phyloP scores from a whole-genome alignment of 1,140 invertebrate species.

The Aphidius gifuensis region DNA sequence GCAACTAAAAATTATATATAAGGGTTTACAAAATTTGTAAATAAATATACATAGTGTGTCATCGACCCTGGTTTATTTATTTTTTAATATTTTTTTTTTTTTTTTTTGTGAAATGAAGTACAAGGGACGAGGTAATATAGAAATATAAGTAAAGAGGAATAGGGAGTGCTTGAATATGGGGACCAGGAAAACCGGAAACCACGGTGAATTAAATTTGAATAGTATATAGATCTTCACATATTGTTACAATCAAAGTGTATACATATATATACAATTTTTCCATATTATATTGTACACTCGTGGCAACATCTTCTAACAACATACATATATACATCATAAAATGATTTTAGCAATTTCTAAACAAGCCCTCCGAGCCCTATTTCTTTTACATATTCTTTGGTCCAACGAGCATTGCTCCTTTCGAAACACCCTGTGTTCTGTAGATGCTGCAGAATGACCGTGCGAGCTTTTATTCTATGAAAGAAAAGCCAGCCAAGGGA shows the following conservation, averaged over 20 bases:
- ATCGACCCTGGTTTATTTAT: too few relatives aligned
- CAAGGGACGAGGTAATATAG: conserved; percentile 3
- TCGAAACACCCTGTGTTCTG: conserved; percentile 28
- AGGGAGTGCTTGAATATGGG: conserved; percentile 27
- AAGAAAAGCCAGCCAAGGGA: conserved; percentile 19
- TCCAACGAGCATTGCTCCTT: conserved; percentile 18
- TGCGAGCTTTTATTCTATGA: conserved; percentile 7
- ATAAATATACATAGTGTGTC: too few relatives aligned
- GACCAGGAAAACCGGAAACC: conserved; percentile 47
- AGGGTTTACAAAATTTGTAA: too few relatives aligned
- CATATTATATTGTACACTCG: conserved; percentile 5
- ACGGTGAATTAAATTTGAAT: conserved; percentile 40
- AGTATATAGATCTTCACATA: conserved; percentile 26
- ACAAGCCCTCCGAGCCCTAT: conserved; percentile 2
- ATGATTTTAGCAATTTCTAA: neutral
- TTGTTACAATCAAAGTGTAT: conserved; percentile 24
- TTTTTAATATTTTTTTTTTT: too few relatives aligned
- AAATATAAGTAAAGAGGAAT: neutral
- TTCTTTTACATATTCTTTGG: conserved; percentile 20
- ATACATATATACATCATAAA: neutral
- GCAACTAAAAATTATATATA: too few relatives aligned
- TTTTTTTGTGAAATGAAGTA: neutral
- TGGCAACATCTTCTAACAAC: neutral
- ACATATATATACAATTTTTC: conserved; percentile 33
- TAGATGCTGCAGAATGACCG: conserved; percentile 26